Base-by-base conservation (phyloP, 1,140 invertebrate genomes). In the Idris sp. region DNA sequence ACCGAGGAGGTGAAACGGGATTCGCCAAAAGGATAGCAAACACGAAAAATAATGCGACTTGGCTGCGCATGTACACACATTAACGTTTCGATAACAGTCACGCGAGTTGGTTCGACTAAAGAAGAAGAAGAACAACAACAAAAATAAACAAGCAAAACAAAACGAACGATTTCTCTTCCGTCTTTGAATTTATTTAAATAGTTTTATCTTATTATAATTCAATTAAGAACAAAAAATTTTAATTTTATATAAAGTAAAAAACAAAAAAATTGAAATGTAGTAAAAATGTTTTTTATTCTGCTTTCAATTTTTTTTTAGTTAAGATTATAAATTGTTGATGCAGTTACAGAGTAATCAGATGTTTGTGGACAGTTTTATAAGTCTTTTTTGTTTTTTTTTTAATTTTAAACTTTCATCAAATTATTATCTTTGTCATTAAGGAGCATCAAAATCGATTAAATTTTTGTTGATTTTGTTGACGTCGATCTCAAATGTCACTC, bases 61-160 rank as follows among this genome's bases (percentile, higher is more conserved):
- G n/a, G 5, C 35, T 44, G 59, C 43, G 59, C 53, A 49, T 56
- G 51, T 59, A 59, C 54, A 69, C 48, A 61, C 38, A 48, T 54
- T 62, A 48, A 18, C 10, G 41, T 46, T 49, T 58, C 58, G 58
- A 64, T 72, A 72, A 64, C 35, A 58, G 68, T 72, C 58, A 72
- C 58, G 68, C 68, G 58, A 72, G 18, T 43, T 36, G 1, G 14
- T 1, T 33, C 13, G 22, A 49, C n/a, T n/a, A n/a, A n/a, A n/a
- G n/a, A n/a, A n/a, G n/a, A n/a, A n/a, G n/a, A n/a, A n/a, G n/a
- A n/a, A n/a, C n/a, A n/a, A n/a, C n/a, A n/a, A n/a, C n/a, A n/a
- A n/a, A n/a, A n/a, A n/a, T n/a, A n/a, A n/a, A n/a, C n/a, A n/a
- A n/a, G n/a, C n/a, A 51, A 68, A 58, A 61, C 8, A 9, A 7